Base-by-base conservation (phyloP, 2,113 vertebrate genomes). In the Lagopus muta region DNA sequence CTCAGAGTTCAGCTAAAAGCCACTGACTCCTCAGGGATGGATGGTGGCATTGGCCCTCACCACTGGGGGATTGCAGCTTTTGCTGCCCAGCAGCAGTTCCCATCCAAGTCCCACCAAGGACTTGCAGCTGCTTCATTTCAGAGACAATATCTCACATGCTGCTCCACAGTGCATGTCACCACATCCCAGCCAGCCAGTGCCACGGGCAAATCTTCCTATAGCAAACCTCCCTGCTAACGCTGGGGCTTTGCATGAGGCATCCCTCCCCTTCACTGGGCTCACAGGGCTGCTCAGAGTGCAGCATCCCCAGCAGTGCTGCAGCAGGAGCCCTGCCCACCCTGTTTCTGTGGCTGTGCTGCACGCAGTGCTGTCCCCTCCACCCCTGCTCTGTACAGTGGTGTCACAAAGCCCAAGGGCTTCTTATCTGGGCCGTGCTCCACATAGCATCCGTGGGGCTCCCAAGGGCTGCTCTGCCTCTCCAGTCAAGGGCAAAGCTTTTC, bases 361-460 rank as follows among this genome's bases (percentile, higher is more conserved):
- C 22, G 27, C 45, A 38, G 88, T 60, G 70, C 3, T 71, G 79
- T 94, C 86, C 96, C 93, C 90, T 93, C 95, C 70, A 92, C 65
- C 88, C 60, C 47, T 84, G 82, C 60, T 95, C 92, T 8, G 69
- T 69, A 65, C 60, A 17, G 64, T 1, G 0, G 24, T 62, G 50
- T 64, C 62, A 54, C 87, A 85, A 93, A 88, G 34, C 96, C 75
- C 94, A 91, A 43, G 92, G 82, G 87, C 12, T 89, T 92, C 8
- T 0, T 77, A 91, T 95, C 89, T 96, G 92, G 96, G 95, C 91
- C 91, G 1, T 40, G 89, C 91, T 74, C 89, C 85, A 93, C 89
- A 91, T 93, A 96, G 95, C 75, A 80, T 86, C 72, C 0, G 1
- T 52, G 87, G 89, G 91, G 79, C 72, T 94, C 96, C 94, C 69